Evolutionary conservation across 2,888 invertebrate genomes (phyloP), one percentile per base, ranked within the genome.

Genomic region (Ectemnius continuus): DNA sequence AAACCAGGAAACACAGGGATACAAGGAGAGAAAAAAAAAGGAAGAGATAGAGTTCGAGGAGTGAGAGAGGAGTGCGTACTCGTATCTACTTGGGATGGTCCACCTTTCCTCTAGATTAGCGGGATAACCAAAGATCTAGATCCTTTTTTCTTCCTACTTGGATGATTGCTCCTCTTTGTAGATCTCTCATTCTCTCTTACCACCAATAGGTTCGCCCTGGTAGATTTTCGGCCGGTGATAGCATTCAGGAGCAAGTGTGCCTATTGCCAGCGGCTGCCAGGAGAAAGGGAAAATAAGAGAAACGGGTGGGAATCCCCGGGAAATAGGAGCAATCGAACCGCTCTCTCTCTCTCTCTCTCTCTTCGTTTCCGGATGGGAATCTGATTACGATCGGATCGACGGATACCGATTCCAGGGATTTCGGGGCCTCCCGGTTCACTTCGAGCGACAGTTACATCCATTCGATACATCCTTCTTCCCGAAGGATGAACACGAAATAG

Each of bases 111-210:
- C 61, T 26, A 78, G 71, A 82, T 77, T 73, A 72, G 76, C 78
- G 76, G 82, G 88, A 88, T 88, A 87, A 86, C 86, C 84, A 76
- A 52, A 8, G 23, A 26, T 4, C 23, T 62, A 56, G 36, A 46
- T 23, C 16, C 57, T 52, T 20, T 20, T 16, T 36, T 18, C 13
- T 6, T 61, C 69, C 70, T 66, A 67, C 69, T 56, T 60, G n/a
- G 20, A 14, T 23, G 11, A n/a, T 4, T 5, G 18, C 18, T 36
- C 36, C 52, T 28, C 48, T 14, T 14, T 11, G 18, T 46, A 36
- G 26, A 45, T 56, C 20, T 57, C 4, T 71, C 69, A 73, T 46
- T 56, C 46, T 59, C 62, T 70, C 67, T 78, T 36, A 36, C 52
- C 52, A 52, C 75, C 76, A 63, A 48, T 67, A 75, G 63, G 69